Base-by-base conservation (phyloP, 2,113 vertebrate genomes). In the Dasyurus viverrinus region DNA sequence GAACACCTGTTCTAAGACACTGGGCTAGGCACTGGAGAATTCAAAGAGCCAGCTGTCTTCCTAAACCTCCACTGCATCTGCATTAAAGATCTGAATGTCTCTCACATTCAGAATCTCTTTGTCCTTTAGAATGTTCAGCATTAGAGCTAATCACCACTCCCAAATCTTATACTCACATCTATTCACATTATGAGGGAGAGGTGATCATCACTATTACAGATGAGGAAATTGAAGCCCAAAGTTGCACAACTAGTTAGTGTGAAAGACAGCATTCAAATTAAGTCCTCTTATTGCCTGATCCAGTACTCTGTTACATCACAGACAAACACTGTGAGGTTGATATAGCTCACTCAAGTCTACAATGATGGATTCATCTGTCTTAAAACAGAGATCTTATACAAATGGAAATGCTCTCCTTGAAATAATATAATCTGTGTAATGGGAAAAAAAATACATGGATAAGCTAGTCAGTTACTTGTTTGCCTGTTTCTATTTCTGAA, bases 391-490 rank as follows among this genome's bases (percentile, higher is more conserved):
- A 90, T 89, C 90, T 91, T 92, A 90, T 0, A 22, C 89, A 84
- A 93, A 60, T 50, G 12, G 91, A 50, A 89, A 42, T 26, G 48
- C 46, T 91, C 89, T 24, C 52, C 93, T 84, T 93, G 90, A 94
- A 91, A 89, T 36, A 36, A 48, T 92, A 48, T 94, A 68, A 57
- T 53, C 50, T 47, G 23, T 46, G 93, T 92, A 54, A 95, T 89
- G 92, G 90, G 92, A 93, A 92, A 90, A 54, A 93, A 94, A 96
- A 92, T 53, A 53, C 53, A 84, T 42, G 23, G 42, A 84, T 42
- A 42, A 84, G n/a, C 36, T n/a, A 84, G n/a, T 84, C 36, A 42
- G 16, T 22, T 23, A 84, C 68, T 84, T 84, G n/a, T 84, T 42
- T 84, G 19, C 16, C 68, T 84, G 19, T 42, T 42, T 19, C 68